Evolutionary conservation across 2,113 vertebrate genomes (phyloP), one percentile per base, ranked within the genome.

Genomic region (Colistium nudipinnis): DNA sequence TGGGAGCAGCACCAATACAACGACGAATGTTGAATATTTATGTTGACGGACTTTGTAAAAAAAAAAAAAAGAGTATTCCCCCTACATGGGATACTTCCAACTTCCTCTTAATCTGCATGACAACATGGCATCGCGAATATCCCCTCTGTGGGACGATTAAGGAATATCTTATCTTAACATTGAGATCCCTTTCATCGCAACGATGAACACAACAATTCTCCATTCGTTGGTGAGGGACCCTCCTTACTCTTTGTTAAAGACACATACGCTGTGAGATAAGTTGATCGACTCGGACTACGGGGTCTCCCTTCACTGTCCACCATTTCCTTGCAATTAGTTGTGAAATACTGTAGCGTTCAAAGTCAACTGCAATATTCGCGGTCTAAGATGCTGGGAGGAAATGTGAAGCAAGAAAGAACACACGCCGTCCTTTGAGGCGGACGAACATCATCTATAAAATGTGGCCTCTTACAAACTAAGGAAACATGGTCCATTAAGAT

Each of bases 251-350:
- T n/a, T n/a, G n/a, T n/a, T n/a, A n/a, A n/a, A n/a, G n/a, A n/a
- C n/a, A n/a, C n/a, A n/a, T 5, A 24, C 12, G 38, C n/a, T 38
- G 6, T 19, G 35, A 45, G 27, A 19, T 35, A 44, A 69, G 65
- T 3, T 35, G n/a, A 52, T 47, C 0, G 4, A 14, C 70, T 72
- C 57, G 3, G 4, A 27, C 35, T 60, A 54, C 14, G 51, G 25
- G 31, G 30, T 80, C 43, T 68, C 71, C 24, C 24, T 67, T 71
- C 6, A 7, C 28, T 55, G n/a, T n/a, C n/a, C n/a, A n/a, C n/a
- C n/a, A n/a, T n/a, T n/a, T n/a, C n/a, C n/a, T 56, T 76, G 84
- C 72, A 78, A 78, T 84, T 74, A 82, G 47, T 36, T 70, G 12
- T 16, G 31, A 54, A n/a, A n/a, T n/a, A n/a, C n/a, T 9, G 16